Percentiles rank a stretch among this genome's conserved stretches.
These are phyloP conservation scores for Hydrotaea diabolus DNA, from an alignment of 2,888 invertebrate genomes.

Conservation along the genomic window DNA sequence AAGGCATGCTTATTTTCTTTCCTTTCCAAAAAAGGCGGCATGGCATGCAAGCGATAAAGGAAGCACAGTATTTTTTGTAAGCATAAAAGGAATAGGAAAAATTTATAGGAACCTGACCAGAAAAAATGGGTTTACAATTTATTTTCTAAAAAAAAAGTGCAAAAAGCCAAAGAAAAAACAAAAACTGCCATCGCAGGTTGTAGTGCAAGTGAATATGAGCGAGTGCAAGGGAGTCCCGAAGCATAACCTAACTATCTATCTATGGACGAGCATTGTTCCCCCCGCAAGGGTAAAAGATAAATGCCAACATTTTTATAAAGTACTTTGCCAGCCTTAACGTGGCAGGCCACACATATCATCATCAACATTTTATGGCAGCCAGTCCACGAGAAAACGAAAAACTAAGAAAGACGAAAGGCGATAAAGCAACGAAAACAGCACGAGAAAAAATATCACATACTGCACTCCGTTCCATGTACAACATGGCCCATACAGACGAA, in stretches of 20 bases:
- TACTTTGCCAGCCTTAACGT: conserved; percentile 58
- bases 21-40: background rate
- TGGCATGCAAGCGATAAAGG: conserved; percentile 22
- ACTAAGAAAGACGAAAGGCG: background rate
- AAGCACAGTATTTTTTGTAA: conserved; percentile 19
- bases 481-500: no score
- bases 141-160: background rate
- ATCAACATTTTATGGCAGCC: conserved; percentile 44
- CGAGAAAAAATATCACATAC: background rate
- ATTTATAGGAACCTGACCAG: conserved; percentile 1
- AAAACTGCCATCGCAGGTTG: conserved; percentile 12
- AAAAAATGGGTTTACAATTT: background rate
- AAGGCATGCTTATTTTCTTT: no score
- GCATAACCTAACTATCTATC: background rate
- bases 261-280: conserved; percentile 16
- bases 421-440: background rate
- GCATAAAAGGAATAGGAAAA: background rate
- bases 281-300: conserved; percentile 32
- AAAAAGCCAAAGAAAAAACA: background rate
- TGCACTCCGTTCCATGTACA: background rate
- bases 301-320: conserved; percentile 51
- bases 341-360: conserved; percentile 59
- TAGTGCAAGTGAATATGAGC: conserved; percentile 3
- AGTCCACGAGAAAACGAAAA: conserved; percentile 7
- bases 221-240: background rate